These are phyloP conservation scores for Hetaerina americana DNA, from an alignment of 1,140 invertebrate genomes.

Conservation along the genomic window DNA sequence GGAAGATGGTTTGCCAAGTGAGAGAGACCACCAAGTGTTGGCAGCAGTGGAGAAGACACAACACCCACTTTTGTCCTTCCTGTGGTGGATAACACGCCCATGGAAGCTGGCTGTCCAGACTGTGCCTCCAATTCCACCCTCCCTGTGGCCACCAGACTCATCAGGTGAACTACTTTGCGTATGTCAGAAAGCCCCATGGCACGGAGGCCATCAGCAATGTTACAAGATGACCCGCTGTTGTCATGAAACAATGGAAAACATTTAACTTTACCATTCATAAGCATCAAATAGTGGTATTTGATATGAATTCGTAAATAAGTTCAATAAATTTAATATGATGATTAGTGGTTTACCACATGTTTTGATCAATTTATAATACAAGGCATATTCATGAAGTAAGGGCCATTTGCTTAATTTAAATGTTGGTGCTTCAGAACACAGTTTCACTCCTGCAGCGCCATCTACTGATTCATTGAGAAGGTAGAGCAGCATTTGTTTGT, in stretches of 20 bases:
- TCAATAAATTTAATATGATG: too few relatives aligned
- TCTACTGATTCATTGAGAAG: too few relatives aligned
- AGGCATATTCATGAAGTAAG: too few relatives aligned
- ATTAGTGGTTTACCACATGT: too few relatives aligned
- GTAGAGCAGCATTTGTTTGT: too few relatives aligned
- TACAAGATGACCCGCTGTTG: constrained; percentile 33
- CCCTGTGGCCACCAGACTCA: constrained; percentile 45
- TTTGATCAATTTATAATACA: too few relatives aligned
- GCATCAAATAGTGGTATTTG: not conserved
- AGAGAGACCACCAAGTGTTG: not conserved
- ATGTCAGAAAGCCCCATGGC: constrained; percentile 46
- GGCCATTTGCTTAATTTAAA: too few relatives aligned
- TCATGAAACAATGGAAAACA: constrained; percentile 12
- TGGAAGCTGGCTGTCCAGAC: not conserved
- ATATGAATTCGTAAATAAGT: too few relatives aligned
- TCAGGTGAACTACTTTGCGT: constrained; percentile 42
- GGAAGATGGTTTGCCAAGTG: constrained; percentile 18
- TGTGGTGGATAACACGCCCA: not conserved
- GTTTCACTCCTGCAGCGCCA: too few relatives aligned
- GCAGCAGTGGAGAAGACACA: not conserved
- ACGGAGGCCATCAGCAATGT: constrained; percentile 37
- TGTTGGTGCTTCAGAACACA: too few relatives aligned
- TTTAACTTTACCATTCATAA: not conserved
- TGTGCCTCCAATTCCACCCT: constrained; percentile 28
- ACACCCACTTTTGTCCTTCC: not conserved